Evolutionary conservation across 2,113 vertebrate species (phyloP), one percentile per base, ranked within the genome.

Genomic region (Mesoclemmys tuberculata): DNA sequence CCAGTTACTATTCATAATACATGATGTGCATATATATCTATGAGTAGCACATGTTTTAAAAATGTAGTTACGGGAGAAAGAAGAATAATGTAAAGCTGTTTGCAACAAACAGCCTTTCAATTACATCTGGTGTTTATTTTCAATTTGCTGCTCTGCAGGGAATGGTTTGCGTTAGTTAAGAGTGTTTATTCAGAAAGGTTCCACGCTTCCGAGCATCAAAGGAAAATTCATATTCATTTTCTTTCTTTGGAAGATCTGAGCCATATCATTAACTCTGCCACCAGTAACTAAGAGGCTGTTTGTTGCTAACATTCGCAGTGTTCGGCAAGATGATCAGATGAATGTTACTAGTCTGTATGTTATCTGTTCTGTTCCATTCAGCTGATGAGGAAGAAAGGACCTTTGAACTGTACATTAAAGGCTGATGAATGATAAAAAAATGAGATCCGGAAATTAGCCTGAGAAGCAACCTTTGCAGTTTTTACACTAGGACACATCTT

Each of bases 91-190:
- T 22, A 91, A 82, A 93, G 46, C 12, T 84, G 49, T 74, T 96
- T 48, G 51, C 81, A 95, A n/a, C 80, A 93, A 97, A 89, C 58
- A 89, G 8, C 52, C 10, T 87, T 77, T 96, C 52, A 56, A 0
- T 58, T 97, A 80, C 75, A 49, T 89, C 75, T 71, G 71, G 0
- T 90, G 41, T 95, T 90, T 90, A 87, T 90, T 95, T 96, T 87
- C 78, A 46, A 5, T 91, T 75, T 82, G 35, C 82, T 91, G 74
- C 49, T 92, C 56, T 95, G 41, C 0, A 0, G 35, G 61, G 31
- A 93, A 84, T 85, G 22, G 38, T 94, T 88, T 96, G 21, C 35
- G 38, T 92, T 95, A 79, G 49, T 92, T 83, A 89, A 64, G 46
- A 94, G 55, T 90, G 44, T 88, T 82, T 91, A n/a, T 82, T 95